Evolutionary conservation across 2,888 invertebrate genomes (phyloP).

Genomic region (Quadroppia sp.): DNA sequence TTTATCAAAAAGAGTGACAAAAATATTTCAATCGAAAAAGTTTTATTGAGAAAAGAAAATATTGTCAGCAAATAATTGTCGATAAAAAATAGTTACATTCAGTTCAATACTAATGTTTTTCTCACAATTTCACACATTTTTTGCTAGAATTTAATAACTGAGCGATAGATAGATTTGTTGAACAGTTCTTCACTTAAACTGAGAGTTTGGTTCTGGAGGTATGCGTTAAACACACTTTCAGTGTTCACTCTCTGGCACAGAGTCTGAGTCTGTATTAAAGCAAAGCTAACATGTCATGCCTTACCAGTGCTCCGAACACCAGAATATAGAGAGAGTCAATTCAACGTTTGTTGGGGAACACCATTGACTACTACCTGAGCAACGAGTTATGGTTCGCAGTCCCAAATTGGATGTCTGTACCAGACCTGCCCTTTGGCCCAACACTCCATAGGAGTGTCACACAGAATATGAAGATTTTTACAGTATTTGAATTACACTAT

Average conservation of each 20-base stretch:
- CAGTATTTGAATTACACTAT: background rate
- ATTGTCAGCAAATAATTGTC: constrained; percentile 19
- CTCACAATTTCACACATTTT: no score
- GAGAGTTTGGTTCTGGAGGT: background rate
- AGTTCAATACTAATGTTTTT: no score
- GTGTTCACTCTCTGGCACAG: constrained; percentile 1
- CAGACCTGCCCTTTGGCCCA: constrained; percentile 24
- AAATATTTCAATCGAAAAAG: background rate
- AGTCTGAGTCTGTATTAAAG: constrained; percentile 13
- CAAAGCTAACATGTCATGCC: constrained; percentile 31
- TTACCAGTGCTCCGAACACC: background rate
- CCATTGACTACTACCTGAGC: constrained; percentile 28
- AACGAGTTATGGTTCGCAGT: constrained; percentile 12
- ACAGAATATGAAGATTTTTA: background rate
- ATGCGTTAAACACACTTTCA: background rate
- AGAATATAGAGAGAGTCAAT: constrained; percentile 14
- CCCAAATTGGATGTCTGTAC: background rate
- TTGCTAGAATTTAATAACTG: background rate
- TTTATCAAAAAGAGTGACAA: constrained; percentile 14
- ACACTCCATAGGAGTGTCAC: background rate
- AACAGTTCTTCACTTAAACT: background rate
- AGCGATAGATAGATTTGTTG: constrained; percentile 3
- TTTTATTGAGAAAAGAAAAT: background rate
- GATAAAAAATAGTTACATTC: no score
- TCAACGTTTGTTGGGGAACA: constrained; percentile 21